phyloP scores from a whole-genome alignment of 2,797 vertebrate genomes.

The Brachymystax lenok region DNA sequence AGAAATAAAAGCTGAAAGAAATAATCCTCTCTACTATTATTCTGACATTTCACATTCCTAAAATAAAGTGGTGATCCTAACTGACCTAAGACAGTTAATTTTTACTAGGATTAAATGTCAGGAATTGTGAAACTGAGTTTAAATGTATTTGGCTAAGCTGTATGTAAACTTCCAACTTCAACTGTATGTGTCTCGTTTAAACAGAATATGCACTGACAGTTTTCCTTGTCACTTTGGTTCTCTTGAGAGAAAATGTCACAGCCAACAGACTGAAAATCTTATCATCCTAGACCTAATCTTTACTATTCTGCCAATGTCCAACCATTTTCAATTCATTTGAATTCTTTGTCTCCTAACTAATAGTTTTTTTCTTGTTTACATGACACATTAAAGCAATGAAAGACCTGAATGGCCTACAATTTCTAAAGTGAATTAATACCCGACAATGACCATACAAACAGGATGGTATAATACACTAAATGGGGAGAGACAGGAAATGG shows the following conservation, averaged over 20 bases:
- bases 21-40: no score
- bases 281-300: neutral
- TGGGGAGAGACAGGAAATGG: neutral
- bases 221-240: conserved; percentile 1
- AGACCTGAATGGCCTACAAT: neutral
- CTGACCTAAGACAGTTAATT: no score
- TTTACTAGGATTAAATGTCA: no score
- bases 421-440: neutral
- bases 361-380: neutral
- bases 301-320: neutral
- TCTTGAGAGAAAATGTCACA: conserved; percentile 3
- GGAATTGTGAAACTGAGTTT: no score
- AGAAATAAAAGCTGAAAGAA: no score
- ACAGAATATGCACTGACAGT: neutral
- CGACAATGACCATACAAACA: neutral
- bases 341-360: neutral
- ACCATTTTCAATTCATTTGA: neutral
- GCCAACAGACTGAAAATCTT: neutral
- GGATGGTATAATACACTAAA: neutral
- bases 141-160: no score
- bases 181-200: neutral
- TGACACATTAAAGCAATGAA: neutral
- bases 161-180: no score
- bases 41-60: no score
- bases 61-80: no score